These are phyloP conservation scores for Muntiacus muntjak DNA, from an alignment of 2,113 vertebrate genomes.

Conservation along the genomic window DNA sequence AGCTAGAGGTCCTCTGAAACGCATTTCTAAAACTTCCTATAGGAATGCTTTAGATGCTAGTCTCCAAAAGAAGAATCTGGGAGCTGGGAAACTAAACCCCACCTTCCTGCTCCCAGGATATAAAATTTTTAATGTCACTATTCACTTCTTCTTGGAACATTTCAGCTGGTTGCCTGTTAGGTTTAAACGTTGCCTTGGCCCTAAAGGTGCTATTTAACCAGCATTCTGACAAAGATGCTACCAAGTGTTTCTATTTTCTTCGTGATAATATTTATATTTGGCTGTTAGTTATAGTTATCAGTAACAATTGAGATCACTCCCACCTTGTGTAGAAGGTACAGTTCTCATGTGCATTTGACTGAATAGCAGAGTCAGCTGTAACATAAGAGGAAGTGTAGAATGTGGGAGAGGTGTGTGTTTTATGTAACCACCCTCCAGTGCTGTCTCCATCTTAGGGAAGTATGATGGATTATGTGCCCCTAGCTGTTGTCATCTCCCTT, in stretches of 20 bases:
- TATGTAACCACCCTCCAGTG: neutral
- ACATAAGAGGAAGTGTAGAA: neutral
- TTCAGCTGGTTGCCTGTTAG: neutral
- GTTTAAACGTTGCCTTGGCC: neutral
- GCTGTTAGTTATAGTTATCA: neutral
- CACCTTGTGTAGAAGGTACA: neutral
- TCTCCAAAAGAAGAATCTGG: neutral
- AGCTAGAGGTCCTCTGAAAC: neutral
- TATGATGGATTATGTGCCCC: neutral
- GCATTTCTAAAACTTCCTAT: neutral
- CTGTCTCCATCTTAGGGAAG: neutral
- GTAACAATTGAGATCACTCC: neutral
- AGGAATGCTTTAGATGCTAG: neutral
- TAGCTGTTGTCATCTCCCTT: neutral
- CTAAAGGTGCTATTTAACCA: neutral
- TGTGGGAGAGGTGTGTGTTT: neutral
- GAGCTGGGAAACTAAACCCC: neutral
- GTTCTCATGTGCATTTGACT: neutral
- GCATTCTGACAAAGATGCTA: neutral
- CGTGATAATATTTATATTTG: neutral
- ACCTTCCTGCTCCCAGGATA: neutral
- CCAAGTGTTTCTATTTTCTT: neutral
- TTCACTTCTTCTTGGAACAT: neutral
- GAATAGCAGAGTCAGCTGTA: neutral
- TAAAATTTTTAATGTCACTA: neutral